phyloP scores from a whole-genome alignment of 1,140 invertebrate genomes.

The Drosophila grimshawi region DNA sequence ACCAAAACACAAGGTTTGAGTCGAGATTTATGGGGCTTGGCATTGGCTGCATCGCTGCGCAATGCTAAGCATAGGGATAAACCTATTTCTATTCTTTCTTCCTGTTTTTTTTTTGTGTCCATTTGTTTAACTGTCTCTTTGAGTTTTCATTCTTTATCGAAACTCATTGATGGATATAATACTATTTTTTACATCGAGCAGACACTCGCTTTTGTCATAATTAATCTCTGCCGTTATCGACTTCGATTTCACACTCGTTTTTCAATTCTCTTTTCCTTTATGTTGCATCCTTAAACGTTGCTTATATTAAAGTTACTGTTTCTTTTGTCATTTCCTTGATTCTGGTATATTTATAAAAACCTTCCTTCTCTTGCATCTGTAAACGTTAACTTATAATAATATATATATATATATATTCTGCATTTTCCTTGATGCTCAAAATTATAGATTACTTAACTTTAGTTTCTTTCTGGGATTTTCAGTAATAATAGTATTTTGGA shows the following conservation, averaged over 20 bases:
- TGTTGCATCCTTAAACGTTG: no score
- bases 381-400: no score
- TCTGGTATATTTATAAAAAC: no score
- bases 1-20: conserved; percentile 60
- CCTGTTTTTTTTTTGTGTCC: conserved; percentile 1
- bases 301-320: no score
- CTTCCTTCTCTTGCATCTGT: no score
- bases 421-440: no score
- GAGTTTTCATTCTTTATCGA: conserved; percentile 8
- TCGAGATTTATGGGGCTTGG: conserved; percentile 67
- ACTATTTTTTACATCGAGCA: neutral
- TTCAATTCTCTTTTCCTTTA: neutral
- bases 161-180: conserved; percentile 16
- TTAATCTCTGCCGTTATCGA: neutral
- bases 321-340: no score
- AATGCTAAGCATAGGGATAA: conserved; percentile 21
- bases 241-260: neutral
- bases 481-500: no score
- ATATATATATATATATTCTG: no score
- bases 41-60: conserved; percentile 22
- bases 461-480: no score
- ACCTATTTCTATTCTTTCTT: conserved; percentile 14
- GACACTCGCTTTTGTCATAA: neutral
- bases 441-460: no score
- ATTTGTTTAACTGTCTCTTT: conserved; percentile 18